Conservation (phyloP, 1,140 invertebrate genomes). For the Dolichoris vasculosae region DNA sequence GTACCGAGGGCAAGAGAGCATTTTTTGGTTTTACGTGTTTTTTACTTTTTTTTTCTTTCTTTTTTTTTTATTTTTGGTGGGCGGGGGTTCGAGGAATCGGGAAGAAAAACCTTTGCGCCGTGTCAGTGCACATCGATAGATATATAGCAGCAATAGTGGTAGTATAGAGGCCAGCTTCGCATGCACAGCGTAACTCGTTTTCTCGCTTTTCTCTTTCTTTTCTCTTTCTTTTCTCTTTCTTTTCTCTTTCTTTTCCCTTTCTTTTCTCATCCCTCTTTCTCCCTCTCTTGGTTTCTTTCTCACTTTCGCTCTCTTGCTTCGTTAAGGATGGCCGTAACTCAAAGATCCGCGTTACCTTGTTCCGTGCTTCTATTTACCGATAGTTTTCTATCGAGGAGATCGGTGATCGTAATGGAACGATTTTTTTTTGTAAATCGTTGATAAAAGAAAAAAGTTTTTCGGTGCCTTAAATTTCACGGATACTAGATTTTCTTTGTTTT, state of each 20-base stretch:
- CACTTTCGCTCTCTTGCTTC: slow-evolving; percentile 8
- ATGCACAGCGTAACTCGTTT: slow-evolving; percentile 38
- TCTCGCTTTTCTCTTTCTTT: slow-evolving; percentile 1
- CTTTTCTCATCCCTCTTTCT: too few species aligned
- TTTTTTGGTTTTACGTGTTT: slow-evolving; percentile 17
- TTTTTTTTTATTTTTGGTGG: too few species aligned
- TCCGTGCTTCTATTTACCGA: not conserved
- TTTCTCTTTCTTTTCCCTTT: too few species aligned
- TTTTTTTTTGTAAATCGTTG: too few species aligned
- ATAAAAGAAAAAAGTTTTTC: too few species aligned
- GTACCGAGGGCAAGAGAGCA: slow-evolving; percentile 18
- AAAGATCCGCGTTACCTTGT: not conserved
- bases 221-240: too few species aligned
- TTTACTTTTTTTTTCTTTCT: not conserved
- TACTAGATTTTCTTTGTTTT: too few species aligned
- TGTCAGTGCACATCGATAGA: slow-evolving; percentile 30
- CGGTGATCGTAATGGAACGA: too few species aligned
- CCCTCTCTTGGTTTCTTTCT: not conserved
- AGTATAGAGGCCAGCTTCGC: slow-evolving; percentile 39
- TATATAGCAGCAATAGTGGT: slow-evolving; percentile 36
- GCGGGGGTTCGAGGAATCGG: not conserved
- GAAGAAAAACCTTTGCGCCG: slow-evolving; percentile 11
- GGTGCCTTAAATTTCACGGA: too few species aligned
- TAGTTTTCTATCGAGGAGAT: not conserved
- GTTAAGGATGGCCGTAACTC: not conserved